Percentiles rank a stretch among this genome's conserved stretches.
Conservation (phyloP, 2,797 vertebrate genomes). For the Propithecus perrieri region DNA sequence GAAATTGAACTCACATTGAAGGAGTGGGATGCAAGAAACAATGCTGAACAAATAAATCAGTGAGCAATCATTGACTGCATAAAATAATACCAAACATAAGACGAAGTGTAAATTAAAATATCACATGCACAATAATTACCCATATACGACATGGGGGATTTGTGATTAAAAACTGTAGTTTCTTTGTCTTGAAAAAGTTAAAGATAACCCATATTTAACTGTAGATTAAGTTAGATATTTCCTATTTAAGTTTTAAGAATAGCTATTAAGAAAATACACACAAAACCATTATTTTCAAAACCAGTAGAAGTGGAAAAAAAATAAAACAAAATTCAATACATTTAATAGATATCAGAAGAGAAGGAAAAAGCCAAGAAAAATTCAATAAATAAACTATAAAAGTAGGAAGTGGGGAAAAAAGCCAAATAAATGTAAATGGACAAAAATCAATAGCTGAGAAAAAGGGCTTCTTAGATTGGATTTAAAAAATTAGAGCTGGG, state of each 20-base stretch:
- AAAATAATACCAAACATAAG: neutral
- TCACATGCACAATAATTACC: neutral
- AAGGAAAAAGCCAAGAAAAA: neutral
- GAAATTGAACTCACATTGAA: neutral
- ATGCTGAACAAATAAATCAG: neutral
- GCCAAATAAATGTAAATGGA: neutral
- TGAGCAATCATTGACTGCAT: neutral
- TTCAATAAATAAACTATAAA: neutral
- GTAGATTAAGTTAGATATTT: neutral
- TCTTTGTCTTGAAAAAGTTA: neutral
- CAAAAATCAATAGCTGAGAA: neutral
- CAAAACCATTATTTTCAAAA: slow-evolving; percentile 13
- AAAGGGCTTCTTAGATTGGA: neutral
- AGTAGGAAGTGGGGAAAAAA: neutral
- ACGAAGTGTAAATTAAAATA: neutral
- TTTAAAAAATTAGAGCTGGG: neutral
- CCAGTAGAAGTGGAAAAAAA: neutral
- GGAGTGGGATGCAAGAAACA: neutral
- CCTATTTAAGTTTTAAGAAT: neutral
- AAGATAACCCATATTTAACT: neutral
- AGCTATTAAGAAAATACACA: neutral
- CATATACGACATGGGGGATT: fast-evolving
- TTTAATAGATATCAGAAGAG: neutral
- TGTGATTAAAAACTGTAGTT: neutral
- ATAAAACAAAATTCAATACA: neutral